Conservation (phyloP, 2,888 invertebrate species). For the Brachylomia viminalis region DNA sequence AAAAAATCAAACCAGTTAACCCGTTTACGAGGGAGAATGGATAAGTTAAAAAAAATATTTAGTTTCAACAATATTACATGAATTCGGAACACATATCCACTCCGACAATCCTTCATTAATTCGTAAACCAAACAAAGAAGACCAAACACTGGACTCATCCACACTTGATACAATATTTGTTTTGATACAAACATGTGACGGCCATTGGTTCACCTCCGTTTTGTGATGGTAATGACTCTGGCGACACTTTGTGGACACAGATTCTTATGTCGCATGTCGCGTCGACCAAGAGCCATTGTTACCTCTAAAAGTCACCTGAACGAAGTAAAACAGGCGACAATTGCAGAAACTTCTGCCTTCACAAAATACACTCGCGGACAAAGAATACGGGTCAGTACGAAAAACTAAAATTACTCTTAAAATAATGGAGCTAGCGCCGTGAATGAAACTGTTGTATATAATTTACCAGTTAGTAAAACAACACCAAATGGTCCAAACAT, state of each 20-base stretch:
- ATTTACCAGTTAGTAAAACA: too few species aligned
- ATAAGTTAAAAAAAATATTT: conserved; percentile 69
- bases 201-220: conserved; percentile 83
- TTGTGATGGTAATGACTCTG: conserved; percentile 88
- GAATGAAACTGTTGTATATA: too few species aligned
- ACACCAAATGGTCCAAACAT: too few species aligned
- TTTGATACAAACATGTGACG: conserved; percentile 88
- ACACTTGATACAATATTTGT: conserved; percentile 89
- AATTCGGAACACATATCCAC: conserved; percentile 73
- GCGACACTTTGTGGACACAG: conserved; percentile 82
- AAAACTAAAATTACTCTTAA: too few species aligned
- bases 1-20: conserved; percentile 29
- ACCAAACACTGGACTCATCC: conserved; percentile 85
- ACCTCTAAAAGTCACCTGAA: conserved; percentile 50
- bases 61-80: conserved; percentile 58
- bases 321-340: conserved; percentile 28
- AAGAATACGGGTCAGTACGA: too few species aligned
- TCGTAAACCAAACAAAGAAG: conserved; percentile 84
- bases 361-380: too few species aligned
- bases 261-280: conserved; percentile 67
- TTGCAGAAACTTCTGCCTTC: conserved; percentile 33
- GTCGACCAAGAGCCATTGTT: conserved; percentile 72
- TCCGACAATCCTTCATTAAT: conserved; percentile 88
- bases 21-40: background rate
- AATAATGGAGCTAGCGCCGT: too few species aligned